A percentile compares a stretch with the other conserved stretches of the same genome.
Evolutionary conservation across 1,140 invertebrate species (phyloP).

Genomic region (Campodea augens): DNA sequence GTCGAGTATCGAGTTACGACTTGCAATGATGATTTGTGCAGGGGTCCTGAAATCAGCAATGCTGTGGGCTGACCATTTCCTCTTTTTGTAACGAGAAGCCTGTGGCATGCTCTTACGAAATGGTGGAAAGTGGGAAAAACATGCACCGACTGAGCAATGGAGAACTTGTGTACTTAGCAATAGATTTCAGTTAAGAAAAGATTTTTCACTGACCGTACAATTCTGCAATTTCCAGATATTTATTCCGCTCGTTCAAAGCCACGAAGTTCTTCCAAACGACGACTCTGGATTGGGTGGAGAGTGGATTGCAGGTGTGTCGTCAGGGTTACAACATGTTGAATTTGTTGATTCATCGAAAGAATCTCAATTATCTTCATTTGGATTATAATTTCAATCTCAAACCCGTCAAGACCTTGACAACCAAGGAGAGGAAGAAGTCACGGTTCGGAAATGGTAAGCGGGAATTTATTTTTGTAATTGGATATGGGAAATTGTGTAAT

Average conservation of each 20-base stretch:
- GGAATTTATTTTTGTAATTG: background rate
- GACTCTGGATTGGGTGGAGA: conserved; percentile 98
- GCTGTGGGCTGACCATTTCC: conserved; percentile 15
- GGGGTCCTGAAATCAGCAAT: conserved; percentile 17
- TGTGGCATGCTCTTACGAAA: no score
- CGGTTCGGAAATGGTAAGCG: conserved; percentile 86
- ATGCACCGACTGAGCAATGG: no score
- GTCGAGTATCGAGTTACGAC: background rate
- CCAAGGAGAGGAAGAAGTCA: conserved; percentile 98
- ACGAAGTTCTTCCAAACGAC: conserved; percentile 99
- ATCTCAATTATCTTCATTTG: conserved; percentile 96
- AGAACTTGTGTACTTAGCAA: no score
- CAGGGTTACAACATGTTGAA: conserved; percentile 99
- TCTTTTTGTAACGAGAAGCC: no score
- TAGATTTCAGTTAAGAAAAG: no score
- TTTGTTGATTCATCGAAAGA: conserved; percentile 95
- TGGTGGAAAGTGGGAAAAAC: no score
- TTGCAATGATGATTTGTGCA: conserved; percentile 15
- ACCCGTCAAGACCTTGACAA: conserved; percentile 97
- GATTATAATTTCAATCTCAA: conserved; percentile 99
- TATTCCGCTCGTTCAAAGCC: conserved; percentile 97
- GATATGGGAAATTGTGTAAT: no score
- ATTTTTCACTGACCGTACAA: no score
- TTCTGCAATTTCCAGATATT: conserved; percentile 33
- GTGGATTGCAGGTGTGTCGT: conserved; percentile 89